Evolutionary conservation across 2,888 invertebrate genomes (phyloP).

Genomic region (Nysson spinosus): DNA sequence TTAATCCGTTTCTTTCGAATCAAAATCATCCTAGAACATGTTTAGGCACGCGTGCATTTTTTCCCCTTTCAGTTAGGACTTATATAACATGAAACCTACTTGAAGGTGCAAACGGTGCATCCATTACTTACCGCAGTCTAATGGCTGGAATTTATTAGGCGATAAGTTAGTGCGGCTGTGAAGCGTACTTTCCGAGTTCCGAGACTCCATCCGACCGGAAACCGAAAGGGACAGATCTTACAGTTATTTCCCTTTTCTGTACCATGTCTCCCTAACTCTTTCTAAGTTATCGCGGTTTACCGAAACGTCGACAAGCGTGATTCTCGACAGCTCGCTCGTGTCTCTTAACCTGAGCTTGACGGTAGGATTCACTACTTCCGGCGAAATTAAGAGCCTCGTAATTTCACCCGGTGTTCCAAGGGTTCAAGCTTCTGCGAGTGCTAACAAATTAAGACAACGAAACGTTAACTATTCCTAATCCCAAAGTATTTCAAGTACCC

Average conservation of each 20-base stretch:
- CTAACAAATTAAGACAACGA: slow-evolving; percentile 19
- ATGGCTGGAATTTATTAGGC: slow-evolving; percentile 72
- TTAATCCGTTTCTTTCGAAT: too few species aligned
- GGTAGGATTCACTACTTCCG: slow-evolving; percentile 47
- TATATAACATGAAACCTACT: slow-evolving; percentile 48
- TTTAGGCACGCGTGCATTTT: slow-evolving; percentile 9
- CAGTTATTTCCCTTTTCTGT: slow-evolving; percentile 40
- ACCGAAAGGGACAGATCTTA: slow-evolving; percentile 61
- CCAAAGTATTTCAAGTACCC: too few species aligned
- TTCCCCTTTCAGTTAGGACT: slow-evolving; percentile 11
- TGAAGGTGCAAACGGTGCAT: slow-evolving; percentile 71
- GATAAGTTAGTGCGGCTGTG: slow-evolving; percentile 68
- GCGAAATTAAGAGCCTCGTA: slow-evolving; percentile 25
- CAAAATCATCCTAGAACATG: too few species aligned
- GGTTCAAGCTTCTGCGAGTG: not conserved
- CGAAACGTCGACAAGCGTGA: slow-evolving; percentile 48
- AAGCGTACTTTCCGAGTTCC: slow-evolving; percentile 60
- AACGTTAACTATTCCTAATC: not conserved
- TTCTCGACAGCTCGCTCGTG: slow-evolving; percentile 38
- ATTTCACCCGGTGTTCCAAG: slow-evolving; percentile 28
- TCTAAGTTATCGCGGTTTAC: slow-evolving; percentile 44
- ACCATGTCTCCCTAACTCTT: not conserved
- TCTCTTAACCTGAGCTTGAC: slow-evolving; percentile 36
- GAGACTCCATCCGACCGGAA: slow-evolving; percentile 61
- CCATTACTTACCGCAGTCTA: slow-evolving; percentile 71